Conservation (phyloP, 2,113 vertebrate species). For the Hirundichthys speculiger region DNA sequence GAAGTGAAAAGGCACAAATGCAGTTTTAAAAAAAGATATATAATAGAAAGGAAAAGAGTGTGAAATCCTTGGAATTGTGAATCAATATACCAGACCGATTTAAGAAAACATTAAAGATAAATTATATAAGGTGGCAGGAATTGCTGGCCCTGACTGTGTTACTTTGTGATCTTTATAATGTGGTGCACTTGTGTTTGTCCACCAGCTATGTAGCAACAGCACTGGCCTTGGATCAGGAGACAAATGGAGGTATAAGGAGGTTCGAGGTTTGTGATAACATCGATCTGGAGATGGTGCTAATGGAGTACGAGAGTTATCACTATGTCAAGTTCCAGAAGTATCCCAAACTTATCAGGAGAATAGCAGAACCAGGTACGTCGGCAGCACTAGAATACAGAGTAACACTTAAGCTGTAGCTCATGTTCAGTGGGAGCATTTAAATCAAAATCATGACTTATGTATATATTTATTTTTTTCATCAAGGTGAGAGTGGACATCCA, state of each 20-base stretch:
- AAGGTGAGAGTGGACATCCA: constrained; percentile 77
- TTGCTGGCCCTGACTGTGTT: not conserved
- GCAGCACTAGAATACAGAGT: too few species aligned
- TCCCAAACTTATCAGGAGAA: constrained; percentile 90
- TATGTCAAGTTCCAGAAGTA: constrained; percentile 95
- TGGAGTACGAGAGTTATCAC: constrained; percentile 97
- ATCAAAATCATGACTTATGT: not conserved
- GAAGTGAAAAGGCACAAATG: not conserved
- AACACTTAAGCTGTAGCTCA: too few species aligned
- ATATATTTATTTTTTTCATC: constrained; percentile 5
- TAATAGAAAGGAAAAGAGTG: not conserved
- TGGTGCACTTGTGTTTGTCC: constrained; percentile 5
- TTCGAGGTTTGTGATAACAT: constrained; percentile 96
- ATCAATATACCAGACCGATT: not conserved
- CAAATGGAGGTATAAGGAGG: constrained; percentile 81
- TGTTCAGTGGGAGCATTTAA: not conserved
- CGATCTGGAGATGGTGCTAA: constrained; percentile 93
- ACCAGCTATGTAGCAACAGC: constrained; percentile 88
- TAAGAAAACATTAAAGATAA: not conserved
- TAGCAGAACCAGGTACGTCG: constrained; percentile 80
- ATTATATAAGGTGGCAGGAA: not conserved
- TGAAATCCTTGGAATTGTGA: not conserved
- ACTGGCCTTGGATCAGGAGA: constrained; percentile 89
- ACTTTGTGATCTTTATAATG: not conserved
- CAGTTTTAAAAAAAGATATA: too few species aligned